Base-by-base conservation (phyloP, 2,113 vertebrate species). In the Coryphaenoides rupestris region DNA sequence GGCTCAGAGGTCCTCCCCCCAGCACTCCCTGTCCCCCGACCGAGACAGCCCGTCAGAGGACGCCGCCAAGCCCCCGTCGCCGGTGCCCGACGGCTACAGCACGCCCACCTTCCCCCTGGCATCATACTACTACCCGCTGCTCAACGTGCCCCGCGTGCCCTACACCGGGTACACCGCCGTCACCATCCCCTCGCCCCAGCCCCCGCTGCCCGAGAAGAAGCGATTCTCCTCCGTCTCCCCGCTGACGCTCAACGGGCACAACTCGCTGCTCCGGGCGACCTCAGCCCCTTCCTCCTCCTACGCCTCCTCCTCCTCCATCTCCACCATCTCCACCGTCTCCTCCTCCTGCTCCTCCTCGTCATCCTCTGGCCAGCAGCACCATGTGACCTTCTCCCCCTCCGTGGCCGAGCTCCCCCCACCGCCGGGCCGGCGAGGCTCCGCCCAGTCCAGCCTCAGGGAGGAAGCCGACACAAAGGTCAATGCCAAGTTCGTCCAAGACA, bases 401-500 rank as follows among this genome's bases (percentile, higher is more conserved):
- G 72, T 83, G 47, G 85, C 74, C 3, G 90, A 93, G 54, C 73
- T 78, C 50, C 46, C 55, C 54, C 21, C 62, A 2, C n/a, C n/a
- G n/a, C 5, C 50, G 23, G 26, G 57, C 22, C 77, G 54, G 60
- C 55, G 64, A 7, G 75, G 74, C 3, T 80, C 72, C 26, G 19
- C 65, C 0, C 84, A 70, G 28, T 64, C 72, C 13, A 69, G 19
- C 54, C 26, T 57, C 21, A 59, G 61, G 21, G 84, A 85, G 33
- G 85, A 90, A 24, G 19, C 28, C 6, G 84, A 90, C 55, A 74
- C 63, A 59, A 72, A 63, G 53, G 82, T 90, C 68, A 93, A 87
- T 13, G 89, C 90, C 21, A 95, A 92, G 78, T 97, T 97, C 81
- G 94, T 95, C 62, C 95, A 97, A 79, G 95, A 96, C 62, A 95